Conservation (phyloP, 1,140 invertebrate species). For the Drosophila saltans region DNA sequence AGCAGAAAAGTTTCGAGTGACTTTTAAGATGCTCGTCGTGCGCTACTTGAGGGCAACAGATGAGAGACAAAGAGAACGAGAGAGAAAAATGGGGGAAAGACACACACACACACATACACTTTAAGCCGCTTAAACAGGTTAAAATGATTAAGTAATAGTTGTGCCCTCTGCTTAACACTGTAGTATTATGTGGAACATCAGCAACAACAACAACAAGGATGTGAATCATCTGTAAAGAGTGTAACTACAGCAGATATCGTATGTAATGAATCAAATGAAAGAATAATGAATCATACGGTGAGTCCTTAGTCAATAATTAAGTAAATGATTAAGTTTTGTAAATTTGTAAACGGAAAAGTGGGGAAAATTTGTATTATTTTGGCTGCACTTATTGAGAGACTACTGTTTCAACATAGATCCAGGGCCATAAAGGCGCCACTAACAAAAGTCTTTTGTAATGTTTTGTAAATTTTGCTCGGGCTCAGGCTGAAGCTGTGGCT, state of each 20-base stretch:
- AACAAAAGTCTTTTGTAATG: slow-evolving; percentile 69
- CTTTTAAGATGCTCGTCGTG: slow-evolving; percentile 54
- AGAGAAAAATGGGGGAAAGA: neutral
- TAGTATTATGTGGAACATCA: slow-evolving; percentile 55
- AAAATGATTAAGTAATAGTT: slow-evolving; percentile 79
- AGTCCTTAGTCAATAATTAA: neutral
- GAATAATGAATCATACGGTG: neutral
- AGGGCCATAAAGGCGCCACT: slow-evolving; percentile 47
- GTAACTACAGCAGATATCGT: neutral
- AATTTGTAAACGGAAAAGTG: too few relatives aligned
- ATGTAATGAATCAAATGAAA: neutral
- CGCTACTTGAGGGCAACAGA: slow-evolving; percentile 41
- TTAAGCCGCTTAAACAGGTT: slow-evolving; percentile 78
- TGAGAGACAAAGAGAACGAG: slow-evolving; percentile 13
- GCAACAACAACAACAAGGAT: slow-evolving; percentile 27
- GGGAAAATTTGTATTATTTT: neutral
- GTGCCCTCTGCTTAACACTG: slow-evolving; percentile 64
- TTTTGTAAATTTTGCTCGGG: slow-evolving; percentile 47
- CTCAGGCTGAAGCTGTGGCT: slow-evolving; percentile 19
- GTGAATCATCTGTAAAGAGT: slow-evolving; percentile 2
- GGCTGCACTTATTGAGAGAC: slow-evolving; percentile 16
- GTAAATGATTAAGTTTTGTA: too few relatives aligned
- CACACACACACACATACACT: slow-evolving; percentile 29
- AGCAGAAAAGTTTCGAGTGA: slow-evolving; percentile 46
- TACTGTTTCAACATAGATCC: slow-evolving; percentile 35